A percentile compares a stretch with the other conserved stretches of the same genome.
These are phyloP conservation scores for Drosophila rellima DNA, from an alignment of 2,888 invertebrate species.

Conservation along the genomic window DNA sequence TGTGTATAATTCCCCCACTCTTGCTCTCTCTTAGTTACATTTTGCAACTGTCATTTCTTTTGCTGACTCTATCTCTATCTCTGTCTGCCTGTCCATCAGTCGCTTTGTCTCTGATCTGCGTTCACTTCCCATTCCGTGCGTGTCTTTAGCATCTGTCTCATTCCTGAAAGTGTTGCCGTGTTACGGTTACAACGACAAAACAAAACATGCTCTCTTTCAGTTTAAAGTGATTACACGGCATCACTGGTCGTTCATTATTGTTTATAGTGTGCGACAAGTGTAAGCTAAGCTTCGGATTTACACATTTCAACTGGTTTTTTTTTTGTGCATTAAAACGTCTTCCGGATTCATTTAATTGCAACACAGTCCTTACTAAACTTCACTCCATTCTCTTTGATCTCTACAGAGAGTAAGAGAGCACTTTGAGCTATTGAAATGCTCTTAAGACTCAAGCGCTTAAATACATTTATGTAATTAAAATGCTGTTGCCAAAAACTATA, in stretches of 20 bases:
- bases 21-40: conserved; percentile 25
- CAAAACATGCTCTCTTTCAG: conserved; percentile 41
- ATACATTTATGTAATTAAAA: conserved; percentile 32
- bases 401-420: not conserved
- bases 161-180: conserved; percentile 49
- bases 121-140: conserved; percentile 31
- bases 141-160: conserved; percentile 31
- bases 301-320: not conserved
- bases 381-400: conserved; percentile 1
- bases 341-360: too few species aligned
- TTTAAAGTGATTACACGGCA: conserved; percentile 47
- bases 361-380: too few species aligned
- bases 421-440: not conserved
- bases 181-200: conserved; percentile 34
- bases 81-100: conserved; percentile 3
- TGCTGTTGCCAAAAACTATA: conserved; percentile 15
- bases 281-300: conserved; percentile 34
- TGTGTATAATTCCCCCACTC: not conserved
- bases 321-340: not conserved
- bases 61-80: conserved; percentile 7
- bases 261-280: conserved; percentile 19
- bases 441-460: conserved; percentile 10
- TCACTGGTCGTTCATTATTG: conserved; percentile 46
- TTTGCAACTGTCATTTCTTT: conserved; percentile 42
- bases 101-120: conserved; percentile 8